Percentiles rank a stretch among this genome's conserved stretches.
phyloP scores from a whole-genome alignment of 2,888 invertebrate species.

The Alentia gelatinosa region DNA sequence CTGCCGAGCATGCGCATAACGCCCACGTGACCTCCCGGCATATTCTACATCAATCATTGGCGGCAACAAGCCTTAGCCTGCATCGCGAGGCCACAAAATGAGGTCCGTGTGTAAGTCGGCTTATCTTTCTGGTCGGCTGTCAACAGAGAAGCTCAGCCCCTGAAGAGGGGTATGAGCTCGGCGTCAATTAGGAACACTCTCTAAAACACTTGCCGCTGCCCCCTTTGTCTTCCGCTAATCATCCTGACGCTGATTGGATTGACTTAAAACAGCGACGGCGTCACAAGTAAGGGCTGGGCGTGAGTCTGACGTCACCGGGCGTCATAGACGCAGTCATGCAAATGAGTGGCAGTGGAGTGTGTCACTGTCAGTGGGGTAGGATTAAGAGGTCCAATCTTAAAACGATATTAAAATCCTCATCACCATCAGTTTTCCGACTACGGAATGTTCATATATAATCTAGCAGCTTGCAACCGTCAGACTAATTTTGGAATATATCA shows the following conservation, averaged over 20 bases:
- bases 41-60: background rate
- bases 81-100: background rate
- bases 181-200: background rate
- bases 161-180: background rate
- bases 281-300: background rate
- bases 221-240: background rate
- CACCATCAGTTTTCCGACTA: no score
- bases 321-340: background rate
- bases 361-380: no score
- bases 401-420: no score
- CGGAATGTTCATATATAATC: no score
- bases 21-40: background rate
- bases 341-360: background rate
- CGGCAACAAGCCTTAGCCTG: constrained; percentile 6
- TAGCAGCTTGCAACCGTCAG: no score
- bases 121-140: constrained; percentile 6
- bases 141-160: background rate
- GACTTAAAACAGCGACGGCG: background rate
- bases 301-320: background rate
- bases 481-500: no score
- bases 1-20: background rate
- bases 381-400: no score
- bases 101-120: background rate
- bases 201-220: background rate
- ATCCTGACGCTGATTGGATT: background rate